Conservation (phyloP, 2,888 invertebrate genomes). For the Chromoteleia sp. region DNA sequence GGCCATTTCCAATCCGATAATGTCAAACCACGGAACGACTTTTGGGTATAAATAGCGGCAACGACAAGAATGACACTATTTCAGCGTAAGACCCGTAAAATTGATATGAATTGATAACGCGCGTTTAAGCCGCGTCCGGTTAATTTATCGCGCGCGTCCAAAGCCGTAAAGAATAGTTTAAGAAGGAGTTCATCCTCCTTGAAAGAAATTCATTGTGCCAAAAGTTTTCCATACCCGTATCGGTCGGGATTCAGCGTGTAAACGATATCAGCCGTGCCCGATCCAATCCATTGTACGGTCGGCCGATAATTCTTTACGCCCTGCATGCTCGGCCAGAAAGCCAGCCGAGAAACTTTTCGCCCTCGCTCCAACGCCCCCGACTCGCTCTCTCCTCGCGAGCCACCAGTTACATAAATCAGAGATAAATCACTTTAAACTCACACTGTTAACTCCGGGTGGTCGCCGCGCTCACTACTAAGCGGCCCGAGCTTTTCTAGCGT, state of each 20-base stretch:
- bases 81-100: constrained; percentile 30
- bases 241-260: constrained; percentile 76
- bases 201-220: constrained; percentile 65
- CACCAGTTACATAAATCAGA: constrained; percentile 81
- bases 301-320: constrained; percentile 80
- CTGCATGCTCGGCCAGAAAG: constrained; percentile 77
- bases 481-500: constrained; percentile 69
- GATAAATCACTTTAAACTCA: constrained; percentile 84
- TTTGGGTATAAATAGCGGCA: background rate
- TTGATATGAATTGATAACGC: constrained; percentile 64
- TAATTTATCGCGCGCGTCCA: constrained; percentile 55
- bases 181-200: constrained; percentile 63
- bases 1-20: too few relatives aligned
- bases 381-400: constrained; percentile 66
- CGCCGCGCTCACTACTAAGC: constrained; percentile 68
- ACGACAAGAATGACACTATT: constrained; percentile 15
- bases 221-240: constrained; percentile 68
- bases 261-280: constrained; percentile 77
- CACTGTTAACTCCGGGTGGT: constrained; percentile 82
- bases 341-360: constrained; percentile 79
- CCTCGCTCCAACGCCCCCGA: constrained; percentile 55
- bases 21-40: background rate
- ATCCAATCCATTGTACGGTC: constrained; percentile 77
- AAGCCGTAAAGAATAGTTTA: constrained; percentile 56
- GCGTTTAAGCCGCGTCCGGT: constrained; percentile 55